Base-by-base conservation (phyloP, 2,888 invertebrate genomes). In the Platynereis dumerilii region DNA sequence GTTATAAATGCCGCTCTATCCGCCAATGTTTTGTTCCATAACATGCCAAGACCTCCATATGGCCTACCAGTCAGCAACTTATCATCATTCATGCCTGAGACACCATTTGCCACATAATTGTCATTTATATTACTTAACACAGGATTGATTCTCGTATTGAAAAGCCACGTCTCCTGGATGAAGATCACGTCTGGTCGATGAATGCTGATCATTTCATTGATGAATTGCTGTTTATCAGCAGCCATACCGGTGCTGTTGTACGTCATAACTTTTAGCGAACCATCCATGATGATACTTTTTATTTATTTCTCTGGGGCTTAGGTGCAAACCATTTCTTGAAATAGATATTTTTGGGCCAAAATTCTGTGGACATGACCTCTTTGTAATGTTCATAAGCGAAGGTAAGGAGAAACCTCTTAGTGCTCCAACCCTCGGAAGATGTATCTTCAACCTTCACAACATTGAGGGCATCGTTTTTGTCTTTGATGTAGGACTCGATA, bases 41-140 rank as follows among this genome's bases (percentile, higher is more conserved):
- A n/a, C 5, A 48, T 48, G 22, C 48, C 48, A 48, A 48, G 20
- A 5, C 48, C 48, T 12, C 48, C 48, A 48, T 12, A 48, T 48
- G 48, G 48, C 17, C 48, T 48, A 5, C n/a, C 48, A 5, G 22
- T n/a, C n/a, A 48, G n/a, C 5, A 48, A n/a, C 17, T 48, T n/a
- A 48, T 5, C 17, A 5, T 48, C 48, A n/a, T n/a, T 7, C 5
- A 48, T n/a, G 5, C 7, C 48, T 12, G 10, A 12, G 3, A 48
- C n/a, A 12, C 48, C 48, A 48, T 48, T n/a, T 3, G 48, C 48
- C 22, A 48, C 7, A 22, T 48, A 48, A 5, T 20, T 7, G 3
- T 22, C 17, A n/a, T 48, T 5, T 5, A 48, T 5, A n/a, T n/a
- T 48, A 10, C 48, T 5, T 12, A 48, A n/a, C 17, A n/a, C 48